phyloP scores from a whole-genome alignment of 92 coral and sea anemone genomes.

The Siderastrea radians region DNA sequence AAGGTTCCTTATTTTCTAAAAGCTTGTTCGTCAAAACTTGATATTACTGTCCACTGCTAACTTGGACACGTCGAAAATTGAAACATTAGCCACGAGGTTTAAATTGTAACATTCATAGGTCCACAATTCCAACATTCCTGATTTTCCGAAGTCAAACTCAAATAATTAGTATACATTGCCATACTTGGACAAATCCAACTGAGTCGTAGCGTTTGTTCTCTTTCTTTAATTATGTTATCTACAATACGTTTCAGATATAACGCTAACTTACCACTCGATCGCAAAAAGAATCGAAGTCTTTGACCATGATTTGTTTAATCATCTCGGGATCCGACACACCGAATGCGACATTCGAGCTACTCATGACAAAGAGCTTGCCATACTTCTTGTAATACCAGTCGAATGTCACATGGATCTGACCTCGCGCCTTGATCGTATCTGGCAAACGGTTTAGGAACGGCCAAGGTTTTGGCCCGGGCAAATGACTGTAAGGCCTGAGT shows the following conservation, averaged over 20 bases:
- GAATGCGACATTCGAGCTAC: conserved; percentile 31
- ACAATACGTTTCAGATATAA: not conserved
- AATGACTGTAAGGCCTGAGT: conserved; percentile 53
- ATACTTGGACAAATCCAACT: not conserved
- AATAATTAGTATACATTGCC: not conserved
- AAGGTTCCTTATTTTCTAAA: not conserved
- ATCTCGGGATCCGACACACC: conserved; percentile 71
- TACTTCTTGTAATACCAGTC: conserved; percentile 76
- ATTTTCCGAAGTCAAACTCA: not conserved
- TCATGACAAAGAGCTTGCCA: conserved; percentile 65
- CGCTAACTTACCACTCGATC: conserved; percentile 66
- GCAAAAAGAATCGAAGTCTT: conserved; percentile 70
- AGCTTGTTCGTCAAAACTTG: not conserved
- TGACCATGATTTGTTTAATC: conserved; percentile 70
- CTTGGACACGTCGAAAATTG: not conserved
- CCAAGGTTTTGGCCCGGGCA: conserved; percentile 81
- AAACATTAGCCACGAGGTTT: not conserved
- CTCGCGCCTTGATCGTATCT: conserved; percentile 42
- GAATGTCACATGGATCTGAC: conserved; percentile 56
- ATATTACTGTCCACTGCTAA: not conserved
- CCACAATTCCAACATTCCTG: conserved; percentile 3
- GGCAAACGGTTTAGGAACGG: conserved; percentile 68
- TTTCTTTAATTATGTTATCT: too few species aligned
- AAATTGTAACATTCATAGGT: not conserved
- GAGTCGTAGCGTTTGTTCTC: not conserved